Conservation (phyloP, 2,113 vertebrate species). For the Sceloporus tristichus region DNA sequence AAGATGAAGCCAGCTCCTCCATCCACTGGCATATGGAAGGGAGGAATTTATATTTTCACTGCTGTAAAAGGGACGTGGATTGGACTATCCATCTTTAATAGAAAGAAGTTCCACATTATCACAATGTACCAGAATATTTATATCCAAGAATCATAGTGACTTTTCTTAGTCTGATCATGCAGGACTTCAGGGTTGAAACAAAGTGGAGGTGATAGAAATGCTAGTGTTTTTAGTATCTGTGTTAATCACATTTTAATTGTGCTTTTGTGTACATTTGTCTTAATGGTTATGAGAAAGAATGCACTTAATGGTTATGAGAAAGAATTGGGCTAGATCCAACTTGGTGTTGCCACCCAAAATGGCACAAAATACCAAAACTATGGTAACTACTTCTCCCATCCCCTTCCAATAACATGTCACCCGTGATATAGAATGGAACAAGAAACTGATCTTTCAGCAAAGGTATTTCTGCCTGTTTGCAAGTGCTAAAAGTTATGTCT, state of each 20-base stretch:
- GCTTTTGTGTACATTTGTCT: background rate
- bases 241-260: background rate
- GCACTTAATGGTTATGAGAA: background rate
- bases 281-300: background rate
- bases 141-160: background rate
- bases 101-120: background rate
- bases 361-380: too few species aligned
- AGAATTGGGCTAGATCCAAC: background rate
- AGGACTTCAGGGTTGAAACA: background rate
- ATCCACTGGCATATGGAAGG: too few species aligned
- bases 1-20: background rate
- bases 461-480: background rate
- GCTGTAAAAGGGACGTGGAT: background rate
- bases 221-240: background rate
- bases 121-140: background rate
- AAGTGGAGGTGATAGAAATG: background rate
- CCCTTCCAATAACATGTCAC: background rate
- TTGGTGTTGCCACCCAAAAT: background rate
- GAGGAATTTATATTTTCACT: background rate
- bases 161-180: background rate
- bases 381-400: background rate
- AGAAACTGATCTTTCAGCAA: background rate
- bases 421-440: background rate
- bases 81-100: too few species aligned
- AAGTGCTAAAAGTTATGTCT: background rate